Base-by-base conservation (phyloP, 2,888 invertebrate species). In the Gibbula magus region DNA sequence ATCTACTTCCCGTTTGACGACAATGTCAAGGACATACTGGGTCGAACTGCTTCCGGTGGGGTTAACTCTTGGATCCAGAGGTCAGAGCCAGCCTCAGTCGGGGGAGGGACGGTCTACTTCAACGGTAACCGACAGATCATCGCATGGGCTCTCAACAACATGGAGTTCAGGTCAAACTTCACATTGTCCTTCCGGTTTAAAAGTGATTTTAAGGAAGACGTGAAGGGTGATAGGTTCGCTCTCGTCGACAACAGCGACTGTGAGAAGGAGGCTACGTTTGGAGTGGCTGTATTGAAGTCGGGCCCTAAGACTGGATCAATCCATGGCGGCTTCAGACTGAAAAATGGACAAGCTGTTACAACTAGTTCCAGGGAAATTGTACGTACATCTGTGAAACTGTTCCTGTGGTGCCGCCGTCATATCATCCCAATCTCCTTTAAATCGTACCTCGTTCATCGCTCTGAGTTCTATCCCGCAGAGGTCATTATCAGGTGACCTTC, bases 121-220 rank as follows among this genome's bases (percentile, higher is more conserved):
- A 51, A 81, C 61, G 80, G 82, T 5, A 54, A 70, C 8, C 32
- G 75, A 8, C 78, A 81, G 54, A 73, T 83, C 10, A 84, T 83
- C 5, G 83, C 82, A n/a, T 85, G 85, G 85, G 83, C 85, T 13
- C 77, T 85, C 61, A 85, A 85, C 81, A 85, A 85, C 75, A 85
- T 85, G 85, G 81, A 84, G 75, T 84, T 85, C 77, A 74, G 80
- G 16, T 85, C 85, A 51, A 82, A 83, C 53, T 85, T 85, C 75
- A 82, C 83, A 0, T 67, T 85, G 18, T 73, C 77, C 29, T 85
- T 85, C 77, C 80, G 82, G 13, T 84, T 84, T 52, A 82, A 81
- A 61, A 39, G 78, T 4, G 53, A 39, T 35, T 20, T 53, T 8
- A 16, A 32, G n/a, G 39, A 53, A 29, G 45, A n/a, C 3, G 54